Base-by-base conservation (phyloP, 2,888 invertebrate genomes). In the Aproaerema taeniolella region DNA sequence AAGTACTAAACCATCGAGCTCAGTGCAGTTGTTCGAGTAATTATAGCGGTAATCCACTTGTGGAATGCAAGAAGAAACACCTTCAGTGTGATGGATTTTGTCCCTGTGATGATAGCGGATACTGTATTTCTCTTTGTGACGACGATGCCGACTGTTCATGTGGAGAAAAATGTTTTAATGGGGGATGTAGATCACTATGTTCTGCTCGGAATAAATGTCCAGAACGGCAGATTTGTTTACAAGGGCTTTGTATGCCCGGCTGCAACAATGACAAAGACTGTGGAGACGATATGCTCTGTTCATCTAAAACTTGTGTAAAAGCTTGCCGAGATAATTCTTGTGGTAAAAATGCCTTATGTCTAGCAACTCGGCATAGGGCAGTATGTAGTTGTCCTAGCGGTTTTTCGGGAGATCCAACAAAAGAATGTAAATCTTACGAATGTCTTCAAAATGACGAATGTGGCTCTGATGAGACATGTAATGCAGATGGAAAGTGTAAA, bases 321-420 rank as follows among this genome's bases (percentile, higher is more conserved):
- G 91, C 94, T 30, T 95, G 94, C 58, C 72, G 85, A 45, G 81
- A 89, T 47, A 88, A 89, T 31, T 91, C 93, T 1, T 96, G 96
- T 56, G 96, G 96, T 2, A 89, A 89, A 50, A 92, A 94, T 65
- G 95, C 96, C 0, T 64, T 93, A 1, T 96, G 96, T 63, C 89
- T 91, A 47, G 91, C 94, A 0, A 91, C 92, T 1, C 92, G 93
- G 50, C 96, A 96, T 71, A 89, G 93, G 29, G 92, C 94, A 31
- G 89, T 96, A 2, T 97, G 97, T 65, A 89, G 94, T 42, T 97
- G 97, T 63, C 95, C 95, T 0, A 94, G 94, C 60, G 95, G 96
- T 10, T 94, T 89, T 61, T 92, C 92, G 50, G 95, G 95, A 0
- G 94, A 95, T 63, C 94, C 95, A 0, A 89, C 89, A 42, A 90